Conservation (phyloP, 2,888 invertebrate species). For the Gymnosoma rotundatum region DNA sequence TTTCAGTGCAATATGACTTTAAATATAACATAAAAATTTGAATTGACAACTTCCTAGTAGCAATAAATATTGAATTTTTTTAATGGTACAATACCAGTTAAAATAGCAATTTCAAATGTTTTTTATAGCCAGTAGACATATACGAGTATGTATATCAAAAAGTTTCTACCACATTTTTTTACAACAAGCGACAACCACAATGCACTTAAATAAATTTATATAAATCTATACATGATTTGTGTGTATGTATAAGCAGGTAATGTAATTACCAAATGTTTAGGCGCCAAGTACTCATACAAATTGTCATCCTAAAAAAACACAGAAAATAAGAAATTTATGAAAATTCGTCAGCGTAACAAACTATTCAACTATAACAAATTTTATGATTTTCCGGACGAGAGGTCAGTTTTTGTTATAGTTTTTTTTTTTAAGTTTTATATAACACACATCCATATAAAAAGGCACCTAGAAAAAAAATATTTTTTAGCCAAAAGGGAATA, state of each 20-base stretch:
- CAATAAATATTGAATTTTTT: slow-evolving; percentile 17
- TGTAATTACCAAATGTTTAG: slow-evolving; percentile 66
- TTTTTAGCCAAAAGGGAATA: slow-evolving; percentile 62
- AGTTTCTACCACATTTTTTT: slow-evolving; percentile 3
- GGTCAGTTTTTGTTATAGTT: slow-evolving; percentile 42
- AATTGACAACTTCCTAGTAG: slow-evolving; percentile 47
- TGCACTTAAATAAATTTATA: neutral
- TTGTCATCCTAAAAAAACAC: slow-evolving; percentile 43
- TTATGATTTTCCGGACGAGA: slow-evolving; percentile 64
- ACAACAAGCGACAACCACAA: slow-evolving; percentile 13
- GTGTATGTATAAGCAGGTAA: slow-evolving; percentile 19
- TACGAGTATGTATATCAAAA: neutral
- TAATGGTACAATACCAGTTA: too few relatives aligned
- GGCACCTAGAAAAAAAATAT: slow-evolving; percentile 34
- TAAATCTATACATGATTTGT: neutral
- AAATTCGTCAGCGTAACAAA: slow-evolving; percentile 67
- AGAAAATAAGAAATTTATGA: slow-evolving; percentile 12
- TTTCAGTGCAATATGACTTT: slow-evolving; percentile 42
- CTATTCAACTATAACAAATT: slow-evolving; percentile 66
- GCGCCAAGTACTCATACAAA: slow-evolving; percentile 47
- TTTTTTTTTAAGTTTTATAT: slow-evolving; percentile 22
- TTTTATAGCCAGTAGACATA: too few relatives aligned
- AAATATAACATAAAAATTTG: slow-evolving; percentile 21
- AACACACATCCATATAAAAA: slow-evolving; percentile 1
- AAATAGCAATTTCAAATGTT: too few relatives aligned